Evolutionary conservation across 2,113 vertebrate genomes (phyloP).

Genomic region (Nycticorax nycticorax): DNA sequence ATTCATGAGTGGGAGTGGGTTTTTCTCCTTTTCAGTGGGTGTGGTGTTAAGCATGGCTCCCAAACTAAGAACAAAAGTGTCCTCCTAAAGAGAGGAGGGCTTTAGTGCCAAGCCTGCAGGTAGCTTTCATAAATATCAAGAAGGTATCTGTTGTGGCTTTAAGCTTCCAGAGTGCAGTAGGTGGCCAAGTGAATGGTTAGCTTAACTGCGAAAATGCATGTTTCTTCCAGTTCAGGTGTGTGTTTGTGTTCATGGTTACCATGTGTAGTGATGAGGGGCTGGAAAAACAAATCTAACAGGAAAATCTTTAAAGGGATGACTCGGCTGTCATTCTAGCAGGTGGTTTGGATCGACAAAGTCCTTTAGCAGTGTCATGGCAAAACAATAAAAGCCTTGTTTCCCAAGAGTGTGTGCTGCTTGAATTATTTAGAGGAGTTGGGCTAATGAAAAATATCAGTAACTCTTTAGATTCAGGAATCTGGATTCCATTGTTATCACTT

Average conservation of each 20-base stretch:
- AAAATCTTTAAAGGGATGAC: neutral
- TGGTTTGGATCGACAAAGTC: slow-evolving; percentile 36
- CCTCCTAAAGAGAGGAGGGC: accelerated
- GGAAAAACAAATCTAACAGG: neutral
- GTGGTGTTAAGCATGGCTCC: neutral
- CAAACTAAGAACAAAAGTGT: neutral
- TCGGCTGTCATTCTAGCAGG: slow-evolving; percentile 9
- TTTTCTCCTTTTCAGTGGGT: neutral
- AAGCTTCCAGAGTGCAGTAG: neutral
- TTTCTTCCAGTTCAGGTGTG: neutral
- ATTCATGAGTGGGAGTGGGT: neutral
- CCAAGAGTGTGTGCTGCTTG: neutral
- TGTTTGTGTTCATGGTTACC: neutral
- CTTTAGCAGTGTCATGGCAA: neutral
- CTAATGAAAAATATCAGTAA: neutral
- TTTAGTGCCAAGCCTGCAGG: neutral
- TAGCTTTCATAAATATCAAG: neutral
- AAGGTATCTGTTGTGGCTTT: neutral
- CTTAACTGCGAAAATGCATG: neutral
- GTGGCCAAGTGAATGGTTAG: neutral
- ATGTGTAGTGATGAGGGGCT: neutral
- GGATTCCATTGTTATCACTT: neutral
- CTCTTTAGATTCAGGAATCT: neutral
- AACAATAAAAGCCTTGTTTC: neutral
- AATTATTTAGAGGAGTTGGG: neutral